Evolutionary conservation across 1,140 invertebrate species (phyloP).

Genomic region (Nephotettix cincticeps): DNA sequence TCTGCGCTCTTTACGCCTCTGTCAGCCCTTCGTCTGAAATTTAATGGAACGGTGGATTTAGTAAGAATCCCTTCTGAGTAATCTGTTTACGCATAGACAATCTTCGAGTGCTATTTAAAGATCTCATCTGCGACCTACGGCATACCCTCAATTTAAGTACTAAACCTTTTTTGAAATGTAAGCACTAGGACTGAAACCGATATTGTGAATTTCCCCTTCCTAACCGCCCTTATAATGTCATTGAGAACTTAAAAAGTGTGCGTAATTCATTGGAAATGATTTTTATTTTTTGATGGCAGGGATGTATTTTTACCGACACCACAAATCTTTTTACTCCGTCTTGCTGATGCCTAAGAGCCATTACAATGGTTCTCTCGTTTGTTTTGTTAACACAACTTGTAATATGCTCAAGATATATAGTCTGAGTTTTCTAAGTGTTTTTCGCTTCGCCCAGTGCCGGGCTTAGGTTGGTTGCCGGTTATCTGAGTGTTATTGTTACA

Average conservation of each 20-base stretch:
- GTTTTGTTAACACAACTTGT: background rate
- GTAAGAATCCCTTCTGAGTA: constrained; percentile 3
- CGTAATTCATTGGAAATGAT: constrained; percentile 19
- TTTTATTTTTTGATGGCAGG: constrained; percentile 19
- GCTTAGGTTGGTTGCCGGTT: background rate
- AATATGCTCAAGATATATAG: constrained; percentile 22
- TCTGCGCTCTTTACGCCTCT: constrained; percentile 14
- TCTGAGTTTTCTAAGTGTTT: constrained; percentile 12
- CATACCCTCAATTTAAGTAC: constrained; percentile 20
- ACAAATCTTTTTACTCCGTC: constrained; percentile 1
- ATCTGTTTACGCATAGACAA: constrained; percentile 13
- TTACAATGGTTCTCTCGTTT: background rate
- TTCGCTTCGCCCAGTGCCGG: background rate
- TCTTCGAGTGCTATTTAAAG: constrained; percentile 20
- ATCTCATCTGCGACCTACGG: constrained; percentile 20
- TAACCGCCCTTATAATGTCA: constrained; percentile 21
- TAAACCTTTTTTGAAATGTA: constrained; percentile 21
- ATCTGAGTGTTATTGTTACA: constrained; percentile 8
- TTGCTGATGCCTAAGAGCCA: background rate
- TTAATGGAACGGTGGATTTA: constrained; percentile 7
- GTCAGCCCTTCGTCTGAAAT: constrained; percentile 7
- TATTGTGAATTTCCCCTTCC: constrained; percentile 22
- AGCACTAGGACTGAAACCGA: constrained; percentile 20
- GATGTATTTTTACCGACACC: constrained; percentile 10
- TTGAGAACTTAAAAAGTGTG: constrained; percentile 13